Evolutionary conservation across 64 coral and sea anemone species (phyloP).

Genomic region (Acropora tenuis): DNA sequence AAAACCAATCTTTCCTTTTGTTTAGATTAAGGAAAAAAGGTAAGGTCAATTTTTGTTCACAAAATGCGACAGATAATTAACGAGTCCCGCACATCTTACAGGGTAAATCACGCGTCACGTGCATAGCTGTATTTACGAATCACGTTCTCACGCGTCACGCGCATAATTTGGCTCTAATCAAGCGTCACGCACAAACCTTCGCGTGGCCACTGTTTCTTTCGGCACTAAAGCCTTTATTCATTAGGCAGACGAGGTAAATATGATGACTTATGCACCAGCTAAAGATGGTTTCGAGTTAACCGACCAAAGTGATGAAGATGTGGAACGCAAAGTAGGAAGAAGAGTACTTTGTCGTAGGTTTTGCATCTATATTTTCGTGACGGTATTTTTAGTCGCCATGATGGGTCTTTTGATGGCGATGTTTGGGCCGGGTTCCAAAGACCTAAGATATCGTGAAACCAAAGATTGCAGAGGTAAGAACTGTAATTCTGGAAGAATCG

Average conservation of each 20-base stretch:
- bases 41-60: too few species aligned
- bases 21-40: too few species aligned
- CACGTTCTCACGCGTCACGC: too few species aligned
- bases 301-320: not conserved
- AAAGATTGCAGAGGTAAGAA: constrained; percentile 4
- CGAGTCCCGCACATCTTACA: too few species aligned
- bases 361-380: not conserved
- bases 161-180: too few species aligned
- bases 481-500: not conserved
- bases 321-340: not conserved
- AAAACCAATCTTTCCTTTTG: too few species aligned
- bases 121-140: too few species aligned
- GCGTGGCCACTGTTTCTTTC: too few species aligned
- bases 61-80: too few species aligned
- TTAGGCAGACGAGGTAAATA: not conserved
- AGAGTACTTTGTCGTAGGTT: not conserved
- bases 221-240: too few species aligned
- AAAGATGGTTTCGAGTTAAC: not conserved
- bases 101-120: too few species aligned
- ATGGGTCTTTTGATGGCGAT: constrained; percentile 29
- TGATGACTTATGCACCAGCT: not conserved
- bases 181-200: too few species aligned
- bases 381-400: not conserved
- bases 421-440: constrained; percentile 15
- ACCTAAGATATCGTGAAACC: not conserved